Evolutionary conservation across 2,888 invertebrate species (phyloP).

Genomic region (Frankliniella fusca): DNA sequence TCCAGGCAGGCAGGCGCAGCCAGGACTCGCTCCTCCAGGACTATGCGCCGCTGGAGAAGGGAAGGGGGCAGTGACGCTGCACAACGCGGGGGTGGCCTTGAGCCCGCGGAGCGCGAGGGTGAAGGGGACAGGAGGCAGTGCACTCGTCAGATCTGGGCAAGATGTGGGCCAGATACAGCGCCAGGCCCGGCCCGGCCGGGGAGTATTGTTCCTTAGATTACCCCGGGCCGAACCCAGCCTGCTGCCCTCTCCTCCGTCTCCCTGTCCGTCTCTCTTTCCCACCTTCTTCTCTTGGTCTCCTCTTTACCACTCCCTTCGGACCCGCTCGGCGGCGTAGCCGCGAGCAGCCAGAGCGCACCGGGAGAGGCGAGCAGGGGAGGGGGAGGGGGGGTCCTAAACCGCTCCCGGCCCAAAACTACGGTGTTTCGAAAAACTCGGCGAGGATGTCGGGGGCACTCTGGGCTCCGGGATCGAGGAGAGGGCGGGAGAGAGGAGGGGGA

Average conservation of each 20-base stretch:
- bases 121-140: not conserved
- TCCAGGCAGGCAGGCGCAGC: no score
- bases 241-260: not conserved
- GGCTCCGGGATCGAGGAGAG: not conserved
- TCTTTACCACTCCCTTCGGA: not conserved
- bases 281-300: not conserved
- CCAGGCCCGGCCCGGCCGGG: not conserved
- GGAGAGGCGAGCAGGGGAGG: not conserved
- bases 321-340: no score
- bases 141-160: conserved; percentile 13
- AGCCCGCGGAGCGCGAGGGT: not conserved
- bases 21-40: no score
- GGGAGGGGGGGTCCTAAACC: not conserved
- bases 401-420: not conserved
- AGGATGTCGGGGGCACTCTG: not conserved
- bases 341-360: not conserved
- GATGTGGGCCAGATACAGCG: conserved; percentile 13
- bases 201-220: conserved; percentile 13
- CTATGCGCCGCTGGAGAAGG: not conserved
- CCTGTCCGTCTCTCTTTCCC: not conserved
- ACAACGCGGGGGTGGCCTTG: not conserved
- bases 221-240: not conserved
- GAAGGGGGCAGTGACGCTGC: not conserved
- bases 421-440: not conserved
- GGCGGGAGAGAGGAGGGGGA: not conserved